Evolutionary conservation across 2,113 vertebrate species (phyloP), one percentile per base, ranked within the genome.

Genomic region (Chiloscyllium plagiosum): DNA sequence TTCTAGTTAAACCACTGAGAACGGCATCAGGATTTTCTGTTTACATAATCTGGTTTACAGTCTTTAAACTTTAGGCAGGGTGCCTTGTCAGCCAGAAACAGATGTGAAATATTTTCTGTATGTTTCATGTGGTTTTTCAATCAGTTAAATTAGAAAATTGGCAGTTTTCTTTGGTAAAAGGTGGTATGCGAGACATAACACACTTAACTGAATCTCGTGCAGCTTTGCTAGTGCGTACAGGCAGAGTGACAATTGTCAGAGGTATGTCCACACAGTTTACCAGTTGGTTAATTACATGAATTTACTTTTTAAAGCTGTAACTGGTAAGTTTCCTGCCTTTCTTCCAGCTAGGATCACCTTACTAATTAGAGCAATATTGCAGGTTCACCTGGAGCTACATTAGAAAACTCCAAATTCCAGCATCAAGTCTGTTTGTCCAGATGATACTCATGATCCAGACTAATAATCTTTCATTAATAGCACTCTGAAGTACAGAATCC

Each of bases 121-220:
- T 61, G 50, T 90, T 90, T 8, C 52, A n/a, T 92, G 56, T 92
- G 87, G 33, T n/a, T 92, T 92, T 92, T 15, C 87, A 92, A n/a
- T 20, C 52, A 92, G 19, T 61, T 92, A 92, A 92, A 4, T 50
- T 89, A 26, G 86, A 89, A 52, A 29, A 89, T 89, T 89, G 33
- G 29, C 3, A 1, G n/a, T 65, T n/a, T 15, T 90, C 52, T 15
- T 15, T 92, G 56, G 13, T 92, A 33, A 56, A 61, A 61, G 56
- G 8, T 61, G 8, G 56, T 10, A 61, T 61, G 56, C 56, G 56
- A n/a, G 3, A 65, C 13, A 65, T 19, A 37, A 1, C 52, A 19
- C 26, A 89, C 50, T 89, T 89, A 56, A 13, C 26, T 10, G 29
- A 90, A 3, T 65, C 56, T 4, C 61, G 87, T 65, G 87, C 52